Evolutionary conservation across 2,797 vertebrate genomes (phyloP), one percentile per base, ranked within the genome.

Genomic region (Notolepis coatsorum): DNA sequence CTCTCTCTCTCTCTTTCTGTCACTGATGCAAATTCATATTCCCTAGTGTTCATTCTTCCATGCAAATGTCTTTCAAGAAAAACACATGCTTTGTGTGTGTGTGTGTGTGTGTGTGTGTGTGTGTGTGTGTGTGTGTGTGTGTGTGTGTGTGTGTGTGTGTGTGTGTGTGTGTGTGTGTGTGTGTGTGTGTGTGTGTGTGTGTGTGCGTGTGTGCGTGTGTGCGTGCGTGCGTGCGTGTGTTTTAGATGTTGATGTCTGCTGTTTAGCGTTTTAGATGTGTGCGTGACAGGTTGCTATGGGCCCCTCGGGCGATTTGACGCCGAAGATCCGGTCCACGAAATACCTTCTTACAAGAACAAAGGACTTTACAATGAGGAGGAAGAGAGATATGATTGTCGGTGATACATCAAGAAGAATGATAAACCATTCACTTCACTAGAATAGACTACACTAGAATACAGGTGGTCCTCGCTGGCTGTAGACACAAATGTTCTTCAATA

Each of bases 41-140:
- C 35, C 35, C 35, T 37, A 37, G 12, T 37, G 35, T 37, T 10
- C 12, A n/a, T n/a, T n/a, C 35, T n/a, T 37, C 10, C 12, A 35
- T 7, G 21, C 10, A 56, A 35, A 57, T 53, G 7, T 21, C 24
- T 33, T 7, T 47, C 39, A 15, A 27, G 13, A 5, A 61, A 23
- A 45, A 43, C 8, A 39, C 24, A 2, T 25, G 8, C 18, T 0
- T 21, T 9, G 41, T 42, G 24, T 51, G 37, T 42, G 25, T 18
- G 64, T 46, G 27, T 67, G 59, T 18, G 7, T 27, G 27, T 13
- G 54, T 53, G 1, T 18, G 15, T 45, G 21, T 45, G 7, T 20
- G 48, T 10, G 28, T 51, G 15, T 51, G 20, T 21, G 53, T 47
- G 66, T 49, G 27, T 68, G 50, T 48, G 38, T 48, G 25, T 49